Percentiles rank a stretch among this genome's conserved stretches.
phyloP scores from a whole-genome alignment of 2,888 invertebrate species.

The Phlogophora meticulosa region DNA sequence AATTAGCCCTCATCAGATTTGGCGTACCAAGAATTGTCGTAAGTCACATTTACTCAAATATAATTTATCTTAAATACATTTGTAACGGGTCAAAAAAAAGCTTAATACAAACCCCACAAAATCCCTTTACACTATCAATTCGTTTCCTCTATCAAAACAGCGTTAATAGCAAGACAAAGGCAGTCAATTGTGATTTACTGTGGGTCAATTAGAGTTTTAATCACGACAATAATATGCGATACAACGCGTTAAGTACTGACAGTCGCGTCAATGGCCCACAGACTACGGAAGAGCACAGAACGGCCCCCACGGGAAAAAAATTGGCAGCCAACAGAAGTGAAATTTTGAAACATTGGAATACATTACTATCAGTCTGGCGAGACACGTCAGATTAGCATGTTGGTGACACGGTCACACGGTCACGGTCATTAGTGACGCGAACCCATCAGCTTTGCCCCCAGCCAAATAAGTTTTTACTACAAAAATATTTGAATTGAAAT shows the following conservation, averaged over 20 bases:
- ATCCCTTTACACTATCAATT: slow-evolving; percentile 43
- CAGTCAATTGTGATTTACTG: slow-evolving; percentile 89
- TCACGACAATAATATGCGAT: slow-evolving; percentile 89
- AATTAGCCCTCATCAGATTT: slow-evolving; percentile 76
- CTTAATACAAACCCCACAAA: slow-evolving; percentile 22
- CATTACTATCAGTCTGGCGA: too few species aligned
- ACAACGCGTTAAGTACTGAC: slow-evolving; percentile 85
- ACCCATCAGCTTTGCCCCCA: too few species aligned
- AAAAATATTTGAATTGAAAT: too few species aligned
- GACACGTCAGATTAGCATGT: too few species aligned
- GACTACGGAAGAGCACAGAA: slow-evolving; percentile 65
- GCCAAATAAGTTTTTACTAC: too few species aligned
- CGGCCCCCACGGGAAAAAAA: neutral
- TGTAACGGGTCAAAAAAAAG: too few species aligned
- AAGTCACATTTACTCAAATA: too few species aligned
- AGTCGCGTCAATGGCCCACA: slow-evolving; percentile 77
- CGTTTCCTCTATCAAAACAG: slow-evolving; percentile 70
- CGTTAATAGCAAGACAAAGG: slow-evolving; percentile 79
- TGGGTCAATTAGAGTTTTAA: slow-evolving; percentile 90
- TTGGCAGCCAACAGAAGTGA: neutral
- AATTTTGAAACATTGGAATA: neutral
- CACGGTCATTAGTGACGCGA: too few species aligned
- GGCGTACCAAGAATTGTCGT: slow-evolving; percentile 75
- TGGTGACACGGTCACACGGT: too few species aligned
- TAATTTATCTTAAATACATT: too few species aligned